Evolutionary conservation across 2,797 vertebrate genomes (phyloP), one percentile per base, ranked within the genome.

Genomic region (Hydrolagus colliei): DNA sequence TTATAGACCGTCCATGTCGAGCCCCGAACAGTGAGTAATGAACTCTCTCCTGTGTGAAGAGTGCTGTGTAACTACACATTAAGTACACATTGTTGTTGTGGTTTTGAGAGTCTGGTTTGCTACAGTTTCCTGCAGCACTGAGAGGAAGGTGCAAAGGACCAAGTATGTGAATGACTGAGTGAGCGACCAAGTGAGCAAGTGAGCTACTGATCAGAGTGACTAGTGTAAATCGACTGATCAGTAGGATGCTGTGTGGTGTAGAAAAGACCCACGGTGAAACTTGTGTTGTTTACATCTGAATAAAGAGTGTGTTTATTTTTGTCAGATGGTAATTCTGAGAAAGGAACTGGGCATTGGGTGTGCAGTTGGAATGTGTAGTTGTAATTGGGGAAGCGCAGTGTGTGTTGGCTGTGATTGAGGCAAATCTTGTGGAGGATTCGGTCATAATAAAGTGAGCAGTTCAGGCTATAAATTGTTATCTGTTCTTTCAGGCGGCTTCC

Each of bases 11-110:
- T 94, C 94, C 0, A 84, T 93, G 67, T 89, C 94, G 0, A 96
- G 94, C 88, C 93, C 94, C 61, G 97, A 98, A 88, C 96, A 96
- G 97, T 99, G 92, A 94, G 94, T 59, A 16, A 52, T 67, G 71
- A n/a, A 72, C 27, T 27, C 27, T 27, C 27, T 27, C 27, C 27
- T 27, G 27, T 27, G 27, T 27, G 27, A 27, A 27, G 67, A 8
- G 59, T 86, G 22, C 32, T 27, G 32, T 27, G 27, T 27, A 27
- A 27, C 0, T 27, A 27, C 27, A 27, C 27, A 27, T 27, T 27
- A 27, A 27, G 27, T 27, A 27, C 41, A 52, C 6, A 6, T 52
- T 52, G 41, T 52, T 52, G 41, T 52, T 1, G 41, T 52, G 41
- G 41, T 52, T 13, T 79, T 61, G 13, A 9, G 8, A 32, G 32